Evolutionary conservation across 2,888 invertebrate genomes (phyloP).

Genomic region (Autographa pulchrina): DNA sequence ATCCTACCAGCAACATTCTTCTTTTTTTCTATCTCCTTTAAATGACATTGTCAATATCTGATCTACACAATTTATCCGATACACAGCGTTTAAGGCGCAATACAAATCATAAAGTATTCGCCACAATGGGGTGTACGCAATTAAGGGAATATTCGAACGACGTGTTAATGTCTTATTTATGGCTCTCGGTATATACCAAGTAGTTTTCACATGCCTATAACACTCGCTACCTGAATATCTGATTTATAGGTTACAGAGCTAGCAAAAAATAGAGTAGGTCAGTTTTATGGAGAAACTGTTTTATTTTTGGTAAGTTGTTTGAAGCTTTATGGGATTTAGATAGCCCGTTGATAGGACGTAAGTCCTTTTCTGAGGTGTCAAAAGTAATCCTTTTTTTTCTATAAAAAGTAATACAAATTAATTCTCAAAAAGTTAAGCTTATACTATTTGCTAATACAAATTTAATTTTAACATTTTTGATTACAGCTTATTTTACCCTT

Average conservation of each 20-base stretch:
- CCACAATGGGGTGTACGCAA: conserved; percentile 77
- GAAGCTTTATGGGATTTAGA: not conserved
- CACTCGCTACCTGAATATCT: conserved; percentile 76
- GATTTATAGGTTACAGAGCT: conserved; percentile 69
- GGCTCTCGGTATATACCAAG: conserved; percentile 78
- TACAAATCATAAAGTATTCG: conserved; percentile 72
- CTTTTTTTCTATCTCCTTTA: not conserved
- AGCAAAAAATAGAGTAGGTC: conserved; percentile 47
- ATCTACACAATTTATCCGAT: conserved; percentile 24
- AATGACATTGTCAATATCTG: not conserved
- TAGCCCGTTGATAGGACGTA: not conserved
- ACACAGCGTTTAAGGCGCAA: conserved; percentile 51
- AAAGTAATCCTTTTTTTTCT: not conserved
- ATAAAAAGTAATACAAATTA: no score
- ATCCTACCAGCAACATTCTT: not conserved
- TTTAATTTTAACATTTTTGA: no score
- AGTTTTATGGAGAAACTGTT: not conserved
- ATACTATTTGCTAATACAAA: no score
- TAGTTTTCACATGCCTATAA: conserved; percentile 86
- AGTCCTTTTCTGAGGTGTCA: not conserved
- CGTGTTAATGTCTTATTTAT: conserved; percentile 89
- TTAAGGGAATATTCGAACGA: conserved; percentile 80
- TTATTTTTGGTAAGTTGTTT: not conserved
- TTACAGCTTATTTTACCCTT: no score
- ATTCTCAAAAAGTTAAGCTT: no score